Conservation (phyloP, 2,797 vertebrate genomes). For the Mus caroli region DNA sequence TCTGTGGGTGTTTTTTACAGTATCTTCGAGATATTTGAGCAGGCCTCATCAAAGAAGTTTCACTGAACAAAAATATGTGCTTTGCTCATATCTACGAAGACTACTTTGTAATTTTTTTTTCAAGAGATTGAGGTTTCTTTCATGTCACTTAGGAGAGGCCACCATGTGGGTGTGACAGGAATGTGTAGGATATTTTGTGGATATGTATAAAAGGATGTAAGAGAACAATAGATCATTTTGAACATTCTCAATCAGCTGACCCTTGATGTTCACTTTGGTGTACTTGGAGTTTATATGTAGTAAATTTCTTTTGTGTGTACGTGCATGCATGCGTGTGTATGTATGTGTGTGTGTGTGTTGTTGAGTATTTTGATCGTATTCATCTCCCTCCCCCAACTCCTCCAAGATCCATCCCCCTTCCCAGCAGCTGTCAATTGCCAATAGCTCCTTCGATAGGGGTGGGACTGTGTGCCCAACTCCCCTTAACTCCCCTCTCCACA, state of each 20-base stretch:
- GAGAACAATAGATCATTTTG: neutral
- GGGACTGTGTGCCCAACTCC: neutral
- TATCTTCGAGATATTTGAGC: conserved; percentile 65
- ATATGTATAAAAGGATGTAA: neutral
- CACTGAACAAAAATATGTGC: conserved; percentile 57
- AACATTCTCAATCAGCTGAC: neutral
- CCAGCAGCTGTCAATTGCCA: neutral
- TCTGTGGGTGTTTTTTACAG: conserved; percentile 63
- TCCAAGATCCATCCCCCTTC: neutral
- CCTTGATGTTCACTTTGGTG: neutral
- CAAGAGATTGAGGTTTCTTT: conserved; percentile 74
- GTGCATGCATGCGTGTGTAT: neutral
- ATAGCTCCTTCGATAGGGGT: neutral
- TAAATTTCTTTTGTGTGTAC: neutral
- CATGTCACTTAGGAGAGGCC: conserved; percentile 53
- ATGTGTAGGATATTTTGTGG: conserved; percentile 30
- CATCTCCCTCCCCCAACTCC: neutral
- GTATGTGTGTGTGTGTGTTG: neutral
- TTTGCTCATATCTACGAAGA: conserved; percentile 59
- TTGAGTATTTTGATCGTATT: neutral
- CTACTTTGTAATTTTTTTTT: conserved; percentile 68
- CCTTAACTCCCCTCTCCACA: neutral
- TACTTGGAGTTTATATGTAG: neutral
- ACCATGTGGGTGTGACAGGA: conserved; percentile 36
- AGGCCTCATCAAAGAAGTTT: conserved; percentile 77